Percentiles rank a stretch among this genome's conserved stretches.
Evolutionary conservation across 2,113 vertebrate genomes (phyloP).

Genomic region (Redunca redunca): DNA sequence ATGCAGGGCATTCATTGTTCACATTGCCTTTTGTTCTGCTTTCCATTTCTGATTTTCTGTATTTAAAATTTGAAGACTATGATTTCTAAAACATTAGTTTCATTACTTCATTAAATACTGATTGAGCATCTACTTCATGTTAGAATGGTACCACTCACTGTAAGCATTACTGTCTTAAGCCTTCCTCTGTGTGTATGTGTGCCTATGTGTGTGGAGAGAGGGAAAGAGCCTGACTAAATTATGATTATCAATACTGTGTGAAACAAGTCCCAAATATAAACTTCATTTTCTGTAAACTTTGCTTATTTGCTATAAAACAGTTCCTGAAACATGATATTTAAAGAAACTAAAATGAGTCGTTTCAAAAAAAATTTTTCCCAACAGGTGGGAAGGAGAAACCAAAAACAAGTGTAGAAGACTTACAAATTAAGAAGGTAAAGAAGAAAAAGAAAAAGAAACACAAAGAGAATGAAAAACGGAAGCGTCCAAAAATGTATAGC

Average conservation of each 20-base stretch:
- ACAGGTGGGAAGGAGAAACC: slow-evolving; percentile 92
- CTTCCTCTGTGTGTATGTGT: not conserved
- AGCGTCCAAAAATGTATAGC: slow-evolving; percentile 96
- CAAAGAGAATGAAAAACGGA: slow-evolving; percentile 96
- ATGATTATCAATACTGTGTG: not conserved
- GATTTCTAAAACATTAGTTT: slow-evolving; percentile 6
- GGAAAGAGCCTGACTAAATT: not conserved
- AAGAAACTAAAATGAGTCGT: slow-evolving; percentile 38
- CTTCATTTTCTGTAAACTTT: slow-evolving; percentile 2
- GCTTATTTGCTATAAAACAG: slow-evolving; percentile 4
- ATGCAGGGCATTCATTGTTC: not conserved
- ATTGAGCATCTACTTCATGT: not conserved
- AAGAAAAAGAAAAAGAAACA: slow-evolving; percentile 99
- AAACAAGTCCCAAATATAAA: slow-evolving; percentile 23
- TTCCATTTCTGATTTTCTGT: slow-evolving; percentile 14
- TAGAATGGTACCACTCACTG: not conserved
- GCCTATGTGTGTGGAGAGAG: not conserved
- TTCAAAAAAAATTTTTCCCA: slow-evolving; percentile 62
- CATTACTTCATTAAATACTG: not conserved
- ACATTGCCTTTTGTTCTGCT: not conserved
- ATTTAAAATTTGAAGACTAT: slow-evolving; percentile 26
- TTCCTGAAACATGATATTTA: slow-evolving; percentile 39
- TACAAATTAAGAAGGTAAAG: slow-evolving; percentile 98
- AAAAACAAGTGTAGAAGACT: slow-evolving; percentile 89
- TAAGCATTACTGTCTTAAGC: not conserved